Evolutionary conservation across 2,113 vertebrate species (phyloP), one percentile per base, ranked within the genome.

Genomic region (Solea senegalensis): DNA sequence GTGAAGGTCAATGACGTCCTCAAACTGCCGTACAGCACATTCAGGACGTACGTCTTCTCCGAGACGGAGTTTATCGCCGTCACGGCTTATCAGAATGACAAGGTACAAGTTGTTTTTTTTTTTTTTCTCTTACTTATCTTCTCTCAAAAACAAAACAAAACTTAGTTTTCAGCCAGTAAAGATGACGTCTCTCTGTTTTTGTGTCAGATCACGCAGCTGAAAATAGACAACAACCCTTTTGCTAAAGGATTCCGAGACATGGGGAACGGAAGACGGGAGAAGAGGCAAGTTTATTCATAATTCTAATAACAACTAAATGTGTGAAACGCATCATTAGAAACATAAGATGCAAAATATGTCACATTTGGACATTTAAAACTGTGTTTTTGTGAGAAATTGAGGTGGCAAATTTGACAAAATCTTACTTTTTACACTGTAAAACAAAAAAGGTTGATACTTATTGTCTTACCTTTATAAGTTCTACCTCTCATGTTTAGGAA

Each of bases 151-250:
- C 34, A 34, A 34, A 34, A 34, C 34, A 6, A 6, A 34, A 34
- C 34, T 2, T 34, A 4, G 5, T 34, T 4, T 34, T 52, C 52
- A 13, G 53, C 34, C 8, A 34, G 7, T 34, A 34, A 34, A 6
- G 34, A 34, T 2, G 53, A 14, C 13, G 4, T 48, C 14, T 14
- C 1, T 28, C 15, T 9, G 0, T 28, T 14, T 11, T 2, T 43
- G 68, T 59, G 69, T 59, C 88, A 98, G 97, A 97, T 98, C 84
- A 98, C 97, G 1, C 97, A 98, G 83, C 93, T 98, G 92, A 98
- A 98, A 94, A 98, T 98, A 76, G 97, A 98, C 90, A 96, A 98
- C 88, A 98, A 98, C 69, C 96, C 96, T 0, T 98, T 98, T 58
- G 97, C 97, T 15, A 98, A 98, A 89, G 97, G 97, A 74, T 98